Evolutionary conservation across 1,140 invertebrate species (phyloP), one percentile per base, ranked within the genome.

Genomic region (Pomacea maculata): DNA sequence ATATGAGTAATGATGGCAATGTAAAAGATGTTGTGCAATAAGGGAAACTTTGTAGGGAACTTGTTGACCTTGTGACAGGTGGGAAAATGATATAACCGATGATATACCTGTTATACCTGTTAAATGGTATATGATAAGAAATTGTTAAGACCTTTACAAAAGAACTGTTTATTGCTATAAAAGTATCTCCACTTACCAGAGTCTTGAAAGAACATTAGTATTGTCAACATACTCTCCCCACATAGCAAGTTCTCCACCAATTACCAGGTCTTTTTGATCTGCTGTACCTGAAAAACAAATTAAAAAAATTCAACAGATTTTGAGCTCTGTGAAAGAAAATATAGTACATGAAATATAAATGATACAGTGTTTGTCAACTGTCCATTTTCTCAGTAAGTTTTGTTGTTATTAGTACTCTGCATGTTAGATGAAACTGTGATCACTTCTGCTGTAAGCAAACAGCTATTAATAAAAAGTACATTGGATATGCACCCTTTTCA

Each of bases 171-270:
- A 7, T 65, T 21, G 57, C 25, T n/a, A 70, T n/a, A 70, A 45
- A 54, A 8, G 11, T 15, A 71, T 82, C 70, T 63, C 25, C 70
- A 84, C 83, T 86, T 85, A 91, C 91, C 90, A 91, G 7, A 87
- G 82, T 80, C 89, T 83, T 12, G 89, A 80, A 25, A 91, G 82
- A n/a, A 91, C 84, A 82, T 94, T 94, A 3, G 92, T 93, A 83
- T 91, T 93, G 87, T 97, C 96, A 0, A 97, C 95, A 85, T 94
- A 95, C 91, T 98, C 96, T 61, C 94, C 94, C 97, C 97, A 98
- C 94, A 98, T 95, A 85, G 96, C 97, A 7, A 96, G 95, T 90
- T 97, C 97, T 2, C 97, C 97, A 12, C 97, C 96, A n/a, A 97
- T 87, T 6, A 94, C 90, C n/a, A 90, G 82, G n/a, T 82, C 80